Conservation (phyloP, 2,888 invertebrate genomes). For the Pristionchus japonicus region DNA sequence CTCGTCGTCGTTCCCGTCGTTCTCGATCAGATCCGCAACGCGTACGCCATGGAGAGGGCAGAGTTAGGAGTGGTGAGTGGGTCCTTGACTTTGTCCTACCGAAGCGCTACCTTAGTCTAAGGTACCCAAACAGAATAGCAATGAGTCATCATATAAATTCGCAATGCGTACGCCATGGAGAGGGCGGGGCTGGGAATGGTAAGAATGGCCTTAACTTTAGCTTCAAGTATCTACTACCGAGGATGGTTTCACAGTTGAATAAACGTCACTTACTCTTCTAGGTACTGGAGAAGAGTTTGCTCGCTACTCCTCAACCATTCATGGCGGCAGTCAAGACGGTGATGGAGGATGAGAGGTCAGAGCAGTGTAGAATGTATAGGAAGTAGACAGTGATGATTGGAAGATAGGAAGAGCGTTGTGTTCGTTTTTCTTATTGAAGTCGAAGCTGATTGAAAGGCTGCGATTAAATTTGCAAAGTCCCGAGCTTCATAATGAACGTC, state of each 20-base stretch:
- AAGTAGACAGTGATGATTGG: too few relatives aligned
- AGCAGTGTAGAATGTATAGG: too few relatives aligned
- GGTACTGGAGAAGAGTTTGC: not conserved
- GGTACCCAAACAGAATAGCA: too few relatives aligned
- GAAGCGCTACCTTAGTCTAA: too few relatives aligned
- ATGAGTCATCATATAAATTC: too few relatives aligned
- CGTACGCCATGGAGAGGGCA: conserved; percentile 54
- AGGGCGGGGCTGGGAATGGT: too few relatives aligned
- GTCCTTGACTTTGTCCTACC: too few relatives aligned
- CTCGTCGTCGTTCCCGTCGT: conserved; percentile 76
- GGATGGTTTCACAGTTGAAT: not conserved
- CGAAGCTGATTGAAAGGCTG: not conserved
- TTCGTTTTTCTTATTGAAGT: too few relatives aligned
- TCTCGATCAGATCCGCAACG: conserved; percentile 76
- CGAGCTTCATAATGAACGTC: not conserved
- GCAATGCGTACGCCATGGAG: too few relatives aligned
- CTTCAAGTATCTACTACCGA: too few relatives aligned
- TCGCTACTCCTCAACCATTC: not conserved
- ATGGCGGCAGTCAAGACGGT: not conserved
- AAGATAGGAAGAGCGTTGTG: too few relatives aligned
- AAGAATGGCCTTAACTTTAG: too few relatives aligned
- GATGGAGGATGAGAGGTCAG: not conserved
- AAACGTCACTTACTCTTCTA: not conserved
- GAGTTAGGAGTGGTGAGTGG: not conserved
- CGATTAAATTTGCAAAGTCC: not conserved